These are phyloP conservation scores for Tamias sibiricus DNA, from an alignment of 2,113 vertebrate genomes.

Conservation along the genomic window DNA sequence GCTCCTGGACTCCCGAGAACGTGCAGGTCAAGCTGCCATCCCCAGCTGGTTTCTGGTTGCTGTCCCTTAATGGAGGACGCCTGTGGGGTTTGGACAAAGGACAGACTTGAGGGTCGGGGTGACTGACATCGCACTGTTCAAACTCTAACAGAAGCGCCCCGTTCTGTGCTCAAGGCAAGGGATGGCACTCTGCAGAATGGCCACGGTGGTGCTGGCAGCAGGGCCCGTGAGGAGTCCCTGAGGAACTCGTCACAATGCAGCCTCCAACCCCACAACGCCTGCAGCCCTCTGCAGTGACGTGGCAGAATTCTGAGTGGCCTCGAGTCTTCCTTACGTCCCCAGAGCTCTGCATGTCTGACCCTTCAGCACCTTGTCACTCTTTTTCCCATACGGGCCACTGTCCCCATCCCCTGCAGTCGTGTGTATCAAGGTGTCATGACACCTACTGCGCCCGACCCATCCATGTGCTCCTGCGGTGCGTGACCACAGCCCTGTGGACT, in stretches of 20 bases:
- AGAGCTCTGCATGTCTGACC: neutral
- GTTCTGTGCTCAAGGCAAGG: no score
- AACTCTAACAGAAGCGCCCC: neutral
- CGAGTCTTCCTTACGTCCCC: neutral
- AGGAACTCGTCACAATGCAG: rapidly evolving
- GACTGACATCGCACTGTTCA: rapidly evolving
- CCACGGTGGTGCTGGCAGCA: rapidly evolving
- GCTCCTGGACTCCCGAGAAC: no score
- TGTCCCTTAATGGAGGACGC: neutral
- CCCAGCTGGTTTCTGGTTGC: neutral
- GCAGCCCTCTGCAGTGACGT: rapidly evolving
- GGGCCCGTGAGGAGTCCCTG: neutral
- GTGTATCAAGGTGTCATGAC: no score
- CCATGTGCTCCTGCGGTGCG: no score
- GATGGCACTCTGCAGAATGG: neutral
- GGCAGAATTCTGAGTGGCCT: no score
- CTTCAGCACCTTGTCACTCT: no score
- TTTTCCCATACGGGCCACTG: neutral
- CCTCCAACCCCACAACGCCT: neutral
- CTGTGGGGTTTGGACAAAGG: neutral
- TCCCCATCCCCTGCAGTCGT: neutral
- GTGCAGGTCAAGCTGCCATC: no score
- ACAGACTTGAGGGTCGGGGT: rapidly evolving
- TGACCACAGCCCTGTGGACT: rapidly evolving
- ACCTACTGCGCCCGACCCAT: no score